Conservation (phyloP, 1,140 invertebrate genomes). For the Bombus superbus region DNA sequence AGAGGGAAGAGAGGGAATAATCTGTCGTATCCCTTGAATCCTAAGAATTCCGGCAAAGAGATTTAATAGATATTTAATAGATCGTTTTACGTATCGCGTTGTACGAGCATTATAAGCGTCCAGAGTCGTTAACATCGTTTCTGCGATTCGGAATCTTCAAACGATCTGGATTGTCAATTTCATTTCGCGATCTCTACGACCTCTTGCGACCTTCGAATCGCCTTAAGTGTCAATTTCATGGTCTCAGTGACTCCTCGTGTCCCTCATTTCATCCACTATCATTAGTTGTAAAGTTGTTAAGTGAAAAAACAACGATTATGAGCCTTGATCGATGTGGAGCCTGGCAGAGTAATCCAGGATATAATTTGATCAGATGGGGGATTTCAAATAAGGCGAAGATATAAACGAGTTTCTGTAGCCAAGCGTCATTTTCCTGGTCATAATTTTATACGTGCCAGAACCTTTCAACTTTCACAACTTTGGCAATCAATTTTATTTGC, state of each 20-base stretch:
- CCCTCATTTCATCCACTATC: too few species aligned
- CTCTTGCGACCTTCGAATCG: too few species aligned
- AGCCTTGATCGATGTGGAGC: neutral
- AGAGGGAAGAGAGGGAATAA: too few species aligned
- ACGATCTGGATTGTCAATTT: too few species aligned
- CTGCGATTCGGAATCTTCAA: too few species aligned
- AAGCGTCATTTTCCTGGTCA: neutral
- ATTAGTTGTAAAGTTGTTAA: neutral
- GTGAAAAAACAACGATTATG: neutral
- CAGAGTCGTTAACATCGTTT: neutral
- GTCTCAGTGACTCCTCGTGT: too few species aligned
- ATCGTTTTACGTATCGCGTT: too few species aligned
- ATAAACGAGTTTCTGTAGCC: neutral
- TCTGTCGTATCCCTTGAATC: neutral
- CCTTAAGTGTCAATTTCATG: too few species aligned
- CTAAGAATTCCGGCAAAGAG: neutral
- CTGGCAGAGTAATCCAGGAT: neutral
- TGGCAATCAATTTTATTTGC: slow-evolving; percentile 40
- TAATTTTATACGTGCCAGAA: slow-evolving; percentile 5
- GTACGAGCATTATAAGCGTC: too few species aligned
- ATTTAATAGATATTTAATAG: too few species aligned
- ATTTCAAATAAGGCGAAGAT: neutral
- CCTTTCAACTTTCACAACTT: slow-evolving; percentile 2
- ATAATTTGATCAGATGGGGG: neutral
- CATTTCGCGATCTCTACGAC: too few species aligned